These are phyloP conservation scores for Aramus guarauna DNA, from an alignment of 2,113 vertebrate genomes.

Conservation along the genomic window DNA sequence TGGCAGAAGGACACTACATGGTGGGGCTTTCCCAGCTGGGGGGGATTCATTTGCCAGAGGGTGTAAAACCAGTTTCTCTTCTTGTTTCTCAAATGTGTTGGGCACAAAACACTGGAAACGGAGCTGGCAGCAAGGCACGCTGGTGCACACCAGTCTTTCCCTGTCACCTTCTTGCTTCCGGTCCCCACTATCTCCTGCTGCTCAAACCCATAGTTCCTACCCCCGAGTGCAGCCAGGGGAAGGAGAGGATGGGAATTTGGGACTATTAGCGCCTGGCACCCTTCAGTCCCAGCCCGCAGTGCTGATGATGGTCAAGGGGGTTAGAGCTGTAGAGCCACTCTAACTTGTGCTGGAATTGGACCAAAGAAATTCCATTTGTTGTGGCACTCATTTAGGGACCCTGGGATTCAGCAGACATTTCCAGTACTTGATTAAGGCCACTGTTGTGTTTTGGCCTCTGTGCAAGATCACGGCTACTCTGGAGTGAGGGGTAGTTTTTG, in stretches of 20 bases:
- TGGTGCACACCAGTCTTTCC: neutral
- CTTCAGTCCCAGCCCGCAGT: neutral
- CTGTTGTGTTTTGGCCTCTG: neutral
- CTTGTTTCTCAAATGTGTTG: neutral
- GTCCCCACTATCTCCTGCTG: neutral
- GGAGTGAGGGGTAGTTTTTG: neutral
- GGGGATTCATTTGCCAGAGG: neutral
- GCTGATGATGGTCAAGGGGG: neutral
- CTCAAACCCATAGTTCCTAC: neutral
- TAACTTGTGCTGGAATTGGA: neutral
- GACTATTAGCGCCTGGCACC: neutral
- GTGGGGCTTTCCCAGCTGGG: neutral
- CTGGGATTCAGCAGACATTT: neutral
- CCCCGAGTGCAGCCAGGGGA: neutral
- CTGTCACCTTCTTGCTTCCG: neutral
- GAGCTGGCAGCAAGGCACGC: neutral
- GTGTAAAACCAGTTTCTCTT: neutral
- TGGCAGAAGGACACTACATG: neutral
- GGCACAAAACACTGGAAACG: neutral
- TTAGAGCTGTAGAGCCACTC: neutral
- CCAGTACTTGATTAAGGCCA: neutral
- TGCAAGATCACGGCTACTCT: neutral
- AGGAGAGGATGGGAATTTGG: neutral
- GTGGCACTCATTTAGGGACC: neutral
- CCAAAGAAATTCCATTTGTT: neutral